Base-by-base conservation (phyloP, 2,113 vertebrate species). In the Aspidoscelis tigris region DNA sequence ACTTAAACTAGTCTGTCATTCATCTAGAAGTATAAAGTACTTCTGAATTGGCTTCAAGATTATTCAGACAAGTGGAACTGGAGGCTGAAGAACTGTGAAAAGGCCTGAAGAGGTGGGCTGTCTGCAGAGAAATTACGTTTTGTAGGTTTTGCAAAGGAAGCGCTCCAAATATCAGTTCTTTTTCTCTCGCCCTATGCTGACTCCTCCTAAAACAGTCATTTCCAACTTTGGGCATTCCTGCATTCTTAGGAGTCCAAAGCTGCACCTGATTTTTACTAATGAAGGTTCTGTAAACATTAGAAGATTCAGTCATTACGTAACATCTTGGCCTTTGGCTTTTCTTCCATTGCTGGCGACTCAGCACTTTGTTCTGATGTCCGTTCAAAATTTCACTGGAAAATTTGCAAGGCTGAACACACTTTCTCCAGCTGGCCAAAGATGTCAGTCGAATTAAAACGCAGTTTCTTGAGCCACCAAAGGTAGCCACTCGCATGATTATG, bases 41-140 rank as follows among this genome's bases (percentile, higher is more conserved):
- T 73, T 80, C 69, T 84, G 98, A 87, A 96, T 86, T 53, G 98
- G 98, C 73, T 99, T 99, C 80, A 98, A 92, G 68, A 99, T 72
- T 64, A 98, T 73, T 97, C 96, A 97, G 22, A 99, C 12, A 26
- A 98, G 53, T 22, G 97, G 96, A 47, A 92, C 90, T 0, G 98
- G 97, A 58, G 97, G 81, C 86, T 2, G 91, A 58, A 0, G 99
- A 98, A 18, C 94, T 95, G 83, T 89, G 97, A 88, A 99, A 95
- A 81, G 18, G 68, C 16, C 79, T 91, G 79, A 44, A 7, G 50
- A n/a, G 55, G n/a, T 83, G 76, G 83, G 55, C 0, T 14, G 41
- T 77, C 76, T 44, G 76, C 7, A 55, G 0, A 5, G 43, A 44
- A 50, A 82, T 47, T 50, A 0, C 0, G 43, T 0, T 3, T 16